Conservation (phyloP, 2,113 vertebrate species). For the Centrocercus urophasianus region DNA sequence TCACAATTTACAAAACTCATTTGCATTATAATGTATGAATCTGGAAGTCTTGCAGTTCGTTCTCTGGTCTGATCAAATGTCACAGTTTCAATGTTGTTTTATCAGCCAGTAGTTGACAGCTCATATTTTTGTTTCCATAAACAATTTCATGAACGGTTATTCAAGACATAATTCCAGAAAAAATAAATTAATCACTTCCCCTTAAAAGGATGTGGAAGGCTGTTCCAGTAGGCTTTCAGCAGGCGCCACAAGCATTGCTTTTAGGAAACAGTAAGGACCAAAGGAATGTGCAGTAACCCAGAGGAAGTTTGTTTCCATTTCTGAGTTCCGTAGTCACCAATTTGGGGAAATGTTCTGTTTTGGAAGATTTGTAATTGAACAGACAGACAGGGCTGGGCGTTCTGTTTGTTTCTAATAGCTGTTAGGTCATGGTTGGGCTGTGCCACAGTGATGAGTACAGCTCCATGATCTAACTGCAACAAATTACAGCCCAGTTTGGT, state of each 20-base stretch:
- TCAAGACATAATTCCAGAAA: conserved; percentile 7
- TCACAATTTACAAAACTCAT: conserved; percentile 74
- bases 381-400: neutral
- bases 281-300: conserved; percentile 31
- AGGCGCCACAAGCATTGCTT: neutral
- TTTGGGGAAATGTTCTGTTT: neutral
- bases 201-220: neutral
- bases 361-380: neutral
- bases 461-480: neutral
- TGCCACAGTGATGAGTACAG: neutral
- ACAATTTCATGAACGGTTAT: neutral
- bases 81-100: neutral
- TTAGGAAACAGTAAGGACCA: neutral
- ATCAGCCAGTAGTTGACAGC: neutral
- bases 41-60: conserved; percentile 8
- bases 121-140: neutral
- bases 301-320: conserved; percentile 27
- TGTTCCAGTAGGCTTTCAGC: conserved; percentile 9
- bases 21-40: conserved; percentile 69
- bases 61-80: neutral
- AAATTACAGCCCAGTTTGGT: neutral
- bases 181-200: conserved; percentile 12
- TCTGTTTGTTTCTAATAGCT: neutral
- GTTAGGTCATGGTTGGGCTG: neutral
- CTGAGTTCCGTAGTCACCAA: neutral